Evolutionary conservation across 2,888 invertebrate species (phyloP), one percentile per base, ranked within the genome.

Genomic region (Caradrina kadenii): DNA sequence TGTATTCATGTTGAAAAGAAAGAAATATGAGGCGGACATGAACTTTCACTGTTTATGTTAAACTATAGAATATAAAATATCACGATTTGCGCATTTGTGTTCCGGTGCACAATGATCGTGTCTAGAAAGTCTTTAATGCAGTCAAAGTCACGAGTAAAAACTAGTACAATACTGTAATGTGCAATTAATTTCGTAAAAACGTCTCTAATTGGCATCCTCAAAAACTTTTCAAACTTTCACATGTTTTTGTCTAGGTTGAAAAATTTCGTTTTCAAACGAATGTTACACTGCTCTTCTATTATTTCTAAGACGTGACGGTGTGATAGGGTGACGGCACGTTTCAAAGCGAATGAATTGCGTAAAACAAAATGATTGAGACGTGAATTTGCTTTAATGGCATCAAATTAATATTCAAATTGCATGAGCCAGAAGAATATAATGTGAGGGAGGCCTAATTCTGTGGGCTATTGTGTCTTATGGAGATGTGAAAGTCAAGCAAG

Each of bases 401-500:
- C 56, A 72, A 83, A 87, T 89, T 88, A 89, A 88, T 88, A 88
- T 88, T 69, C 84, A 83, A 81, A 80, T 81, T 76, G 73, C 63
- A 45, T 61, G 54, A 64, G 54, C 19, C 11, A 31, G 49, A 56
- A 49, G 62, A 68, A 72, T 65, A 69, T 63, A 55, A 50, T 73
- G 79, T 74, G 67, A 80, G 80, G 84, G 88, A 88, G 76, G 82
- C 83, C 86, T 82, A 88, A 89, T 90, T 90, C 79, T 69, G 80
- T 88, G 80, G 81, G 83, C 86, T 88, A 89, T 90, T 90, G 88
- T 90, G 76, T 62, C 53, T 79, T 80, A 67, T 77, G 45, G 58
- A 53, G 74, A 88, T 87, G 91, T 90, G 92, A 93, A 93, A 93
- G 93, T 90, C 67, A 74, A 65, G 56, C 62, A 75, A 77, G 87